phyloP scores from a whole-genome alignment of 2,888 invertebrate genomes.

The Sinodicranocentrus sp. region DNA sequence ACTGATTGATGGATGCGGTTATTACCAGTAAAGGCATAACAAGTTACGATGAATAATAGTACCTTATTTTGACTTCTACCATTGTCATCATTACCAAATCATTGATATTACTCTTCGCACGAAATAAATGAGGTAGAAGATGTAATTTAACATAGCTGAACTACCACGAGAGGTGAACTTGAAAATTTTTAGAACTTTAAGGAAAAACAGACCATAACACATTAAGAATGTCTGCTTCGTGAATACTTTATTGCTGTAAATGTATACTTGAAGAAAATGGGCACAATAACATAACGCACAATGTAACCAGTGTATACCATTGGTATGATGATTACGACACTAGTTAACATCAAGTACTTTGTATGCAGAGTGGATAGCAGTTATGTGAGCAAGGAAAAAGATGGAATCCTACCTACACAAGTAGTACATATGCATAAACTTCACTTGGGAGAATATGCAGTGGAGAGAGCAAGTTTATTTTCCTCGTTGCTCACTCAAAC shows the following conservation, averaged over 20 bases:
- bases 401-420: neutral
- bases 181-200: slow-evolving; percentile 1
- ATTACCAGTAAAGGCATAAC: too few relatives aligned
- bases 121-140: too few relatives aligned
- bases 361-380: slow-evolving; percentile 48
- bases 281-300: neutral
- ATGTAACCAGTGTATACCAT: too few relatives aligned
- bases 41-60: too few relatives aligned
- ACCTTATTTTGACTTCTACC: too few relatives aligned
- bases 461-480: too few relatives aligned
- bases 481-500: too few relatives aligned
- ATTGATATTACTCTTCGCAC: too few relatives aligned
- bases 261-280: neutral
- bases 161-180: neutral
- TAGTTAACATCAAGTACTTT: slow-evolving; percentile 26
- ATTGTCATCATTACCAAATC: too few relatives aligned
- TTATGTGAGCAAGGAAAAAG: slow-evolving; percentile 8
- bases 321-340: neutral
- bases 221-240: neutral
- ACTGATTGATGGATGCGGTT: too few relatives aligned
- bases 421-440: too few relatives aligned
- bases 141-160: neutral
- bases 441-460: too few relatives aligned
- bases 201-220: neutral
- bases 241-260: neutral